Base-by-base conservation (phyloP, 1,140 invertebrate species). In the Triops cancriformis region DNA sequence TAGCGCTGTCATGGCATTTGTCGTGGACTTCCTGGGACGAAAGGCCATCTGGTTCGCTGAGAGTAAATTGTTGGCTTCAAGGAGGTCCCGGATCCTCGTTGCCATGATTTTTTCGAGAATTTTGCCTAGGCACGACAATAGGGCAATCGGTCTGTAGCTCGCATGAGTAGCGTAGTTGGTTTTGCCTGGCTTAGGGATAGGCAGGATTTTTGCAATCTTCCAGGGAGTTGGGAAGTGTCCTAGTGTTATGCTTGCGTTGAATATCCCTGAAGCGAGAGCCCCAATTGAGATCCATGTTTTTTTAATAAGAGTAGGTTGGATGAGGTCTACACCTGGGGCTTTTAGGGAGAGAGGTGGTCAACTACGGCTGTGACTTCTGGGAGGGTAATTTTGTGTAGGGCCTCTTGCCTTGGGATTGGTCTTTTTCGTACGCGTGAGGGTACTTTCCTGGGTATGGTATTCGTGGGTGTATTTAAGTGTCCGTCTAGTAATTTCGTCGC, bases 51-150 rank as follows among this genome's bases (percentile, higher is more conserved):
- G 74, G 18, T 76, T 31, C 10, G 27, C 4, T 14, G 74, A 76
- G 10, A 76, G 1, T 42, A 76, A 26, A 9, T 76, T 76, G 5
- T 43, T 76, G 28, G 37, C 26, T 43, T 76, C 74, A 18, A 76
- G 41, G n/a, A 51, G 37, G 10, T 18, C 10, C 14, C 9, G 10
- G n/a, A 76, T 10, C 10, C 74, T 41, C 0, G 6, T n/a, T 31
- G 74, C 37, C 18, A 76, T 27, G n/a, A 76, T 42, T n/a, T 26
- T 43, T 76, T 76, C 74, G 10, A 76, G 45, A 10, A 76, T 42
- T 76, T 76, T 76, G 41, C 74, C 26, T 6, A 76, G 26, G 28
- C 37, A 31, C 0, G 74, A 42, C 10, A 76, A 28, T 3, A 76
- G 74, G 26, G 74, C 26, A 11, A 76, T 76, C 12, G 74, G 74